phyloP scores from a whole-genome alignment of 2,113 vertebrate species.

The Phylloscopus trochiloides region DNA sequence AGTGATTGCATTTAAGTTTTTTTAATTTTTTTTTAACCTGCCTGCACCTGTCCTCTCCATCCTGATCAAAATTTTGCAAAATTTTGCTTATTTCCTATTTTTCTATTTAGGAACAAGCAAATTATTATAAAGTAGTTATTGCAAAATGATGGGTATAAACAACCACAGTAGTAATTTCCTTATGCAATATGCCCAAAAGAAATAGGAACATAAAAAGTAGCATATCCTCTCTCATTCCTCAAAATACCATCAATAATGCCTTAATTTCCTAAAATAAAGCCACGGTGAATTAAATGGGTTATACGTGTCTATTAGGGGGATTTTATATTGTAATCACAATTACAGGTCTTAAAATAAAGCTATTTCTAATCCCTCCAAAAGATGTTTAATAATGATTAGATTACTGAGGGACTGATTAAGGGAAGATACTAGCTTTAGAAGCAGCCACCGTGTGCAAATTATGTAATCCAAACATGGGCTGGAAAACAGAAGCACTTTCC shows the following conservation, averaged over 20 bases:
- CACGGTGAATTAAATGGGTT: neutral
- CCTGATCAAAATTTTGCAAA: neutral
- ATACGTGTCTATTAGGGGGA: slow-evolving; percentile 6
- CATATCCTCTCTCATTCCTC: neutral
- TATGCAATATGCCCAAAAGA: neutral
- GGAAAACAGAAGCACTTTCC: neutral
- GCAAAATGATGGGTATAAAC: neutral
- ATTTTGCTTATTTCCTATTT: neutral
- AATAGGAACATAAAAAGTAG: neutral
- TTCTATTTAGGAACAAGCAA: neutral
- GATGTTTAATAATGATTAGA: slow-evolving; percentile 62
- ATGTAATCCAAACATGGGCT: neutral
- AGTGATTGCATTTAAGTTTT: neutral
- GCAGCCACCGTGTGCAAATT: slow-evolving; percentile 14
- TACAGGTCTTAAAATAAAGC: slow-evolving; percentile 64
- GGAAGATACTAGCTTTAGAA: slow-evolving; percentile 29
- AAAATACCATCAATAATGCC: slow-evolving; percentile 38
- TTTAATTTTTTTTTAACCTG: neutral
- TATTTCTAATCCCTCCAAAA: slow-evolving; percentile 58
- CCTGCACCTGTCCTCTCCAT: neutral
- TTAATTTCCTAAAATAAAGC: slow-evolving; percentile 50
- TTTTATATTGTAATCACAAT: slow-evolving; percentile 56
- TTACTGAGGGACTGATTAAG: slow-evolving; percentile 53
- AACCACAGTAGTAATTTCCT: neutral
- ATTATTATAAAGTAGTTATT: neutral